Base-by-base conservation (phyloP, 2,113 vertebrate genomes). In the Melospiza melodia region DNA sequence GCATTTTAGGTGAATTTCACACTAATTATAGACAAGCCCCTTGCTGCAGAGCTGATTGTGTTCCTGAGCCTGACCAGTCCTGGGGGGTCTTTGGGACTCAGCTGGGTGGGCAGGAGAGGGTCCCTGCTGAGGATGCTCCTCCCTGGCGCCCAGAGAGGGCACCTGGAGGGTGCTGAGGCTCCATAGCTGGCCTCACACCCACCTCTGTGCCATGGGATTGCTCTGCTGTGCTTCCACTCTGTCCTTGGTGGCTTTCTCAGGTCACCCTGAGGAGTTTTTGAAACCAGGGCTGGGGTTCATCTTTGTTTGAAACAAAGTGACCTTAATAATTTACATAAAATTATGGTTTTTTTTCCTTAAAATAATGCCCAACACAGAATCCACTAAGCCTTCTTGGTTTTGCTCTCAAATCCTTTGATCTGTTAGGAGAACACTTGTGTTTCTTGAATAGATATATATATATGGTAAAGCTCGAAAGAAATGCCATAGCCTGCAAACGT, bases 1-100 rank as follows among this genome's bases (percentile, higher is more conserved):
- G 57, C 23, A 46, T 41, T 15, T 28, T 6, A 6, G 22, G 30
- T 49, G 51, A 51, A 49, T 83, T 88, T 74, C 46, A 62, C 13
- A 21, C 17, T 78, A 21, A 33, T 86, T 51, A 27, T 14, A 65
- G 46, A 52, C 37, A 55, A 67, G 30, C 10, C 37, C 51, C 24
- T 51, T 55, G 16, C 3, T 11, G 6, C 77, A 66, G 77, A 77
- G 39, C 93, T 72, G 66, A 9, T 18, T 35, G 33, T 62, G 19
- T 25, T 92, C 41, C 65, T 55, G 35, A 58, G n/a, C 37, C 30
- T 0, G 0, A 10, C 1, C 2, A 51, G 15, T 59, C 59, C 49
- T 74, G 41, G 31, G 67, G 72, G 11, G 17, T 48, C 51, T 14
- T 30, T 15, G 30, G 51, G 41, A n/a, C 31, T 6, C 35, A 3